phyloP scores from a whole-genome alignment of 1,140 invertebrate species.

The Drosophila ficusphila region DNA sequence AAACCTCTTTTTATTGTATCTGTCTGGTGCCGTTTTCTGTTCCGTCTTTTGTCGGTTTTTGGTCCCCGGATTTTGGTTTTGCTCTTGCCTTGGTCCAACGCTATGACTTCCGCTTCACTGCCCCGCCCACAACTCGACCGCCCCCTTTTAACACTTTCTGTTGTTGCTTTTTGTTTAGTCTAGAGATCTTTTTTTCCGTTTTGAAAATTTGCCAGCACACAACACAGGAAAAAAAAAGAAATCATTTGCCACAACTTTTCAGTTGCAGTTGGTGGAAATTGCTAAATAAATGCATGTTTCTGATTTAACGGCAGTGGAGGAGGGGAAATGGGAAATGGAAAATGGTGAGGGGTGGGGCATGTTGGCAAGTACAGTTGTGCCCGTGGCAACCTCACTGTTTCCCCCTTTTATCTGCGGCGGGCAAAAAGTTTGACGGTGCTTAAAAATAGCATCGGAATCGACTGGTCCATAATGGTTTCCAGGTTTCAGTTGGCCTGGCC shows the following conservation, averaged over 20 bases:
- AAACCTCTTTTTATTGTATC: constrained; percentile 62
- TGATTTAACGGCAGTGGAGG: constrained; percentile 63
- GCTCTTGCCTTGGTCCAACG: constrained; percentile 34
- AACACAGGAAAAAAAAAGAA: constrained; percentile 15
- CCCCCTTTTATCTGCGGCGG: constrained; percentile 31
- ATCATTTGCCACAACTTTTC: constrained; percentile 48
- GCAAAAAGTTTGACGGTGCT: constrained; percentile 36
- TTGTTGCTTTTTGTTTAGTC: constrained; percentile 52
- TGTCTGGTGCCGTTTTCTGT: constrained; percentile 48
- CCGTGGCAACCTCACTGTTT: background rate
- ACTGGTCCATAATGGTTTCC: constrained; percentile 35
- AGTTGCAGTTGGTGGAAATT: constrained; percentile 60
- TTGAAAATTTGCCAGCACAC: constrained; percentile 69
- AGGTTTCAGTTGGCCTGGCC: constrained; percentile 32
- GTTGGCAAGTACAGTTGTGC: constrained; percentile 44
- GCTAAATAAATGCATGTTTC: constrained; percentile 82
- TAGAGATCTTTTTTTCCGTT: constrained; percentile 28
- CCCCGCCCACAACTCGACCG: background rate
- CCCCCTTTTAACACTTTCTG: constrained; percentile 49
- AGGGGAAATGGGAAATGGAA: constrained; percentile 1
- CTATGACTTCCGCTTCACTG: constrained; percentile 66
- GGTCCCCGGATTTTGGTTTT: constrained; percentile 41
- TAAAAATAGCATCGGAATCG: constrained; percentile 42
- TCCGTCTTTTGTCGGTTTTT: constrained; percentile 43
- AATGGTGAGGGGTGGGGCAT: background rate